phyloP scores from a whole-genome alignment of 1,140 invertebrate species.

The Aphaenogaster floridana region DNA sequence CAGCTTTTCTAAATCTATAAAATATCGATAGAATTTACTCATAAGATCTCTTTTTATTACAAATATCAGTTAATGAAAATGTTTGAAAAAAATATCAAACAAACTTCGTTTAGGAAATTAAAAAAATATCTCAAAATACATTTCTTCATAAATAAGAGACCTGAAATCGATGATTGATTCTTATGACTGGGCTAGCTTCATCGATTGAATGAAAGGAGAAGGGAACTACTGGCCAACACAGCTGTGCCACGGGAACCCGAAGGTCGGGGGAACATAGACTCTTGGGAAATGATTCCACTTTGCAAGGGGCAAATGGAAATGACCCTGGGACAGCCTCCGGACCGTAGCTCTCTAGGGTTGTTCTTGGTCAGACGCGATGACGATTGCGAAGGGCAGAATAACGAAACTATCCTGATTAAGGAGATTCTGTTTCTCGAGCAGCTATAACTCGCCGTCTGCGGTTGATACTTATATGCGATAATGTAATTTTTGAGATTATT shows the following conservation, averaged over 20 bases:
- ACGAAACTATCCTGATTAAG: constrained; percentile 71
- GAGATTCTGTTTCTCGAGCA: constrained; percentile 49
- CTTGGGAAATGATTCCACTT: constrained; percentile 86
- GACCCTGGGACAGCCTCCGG: constrained; percentile 81
- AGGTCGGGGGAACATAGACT: constrained; percentile 76
- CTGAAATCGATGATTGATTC: constrained; percentile 48
- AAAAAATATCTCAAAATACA: not conserved
- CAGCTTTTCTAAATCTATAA: not conserved
- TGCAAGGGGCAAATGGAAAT: constrained; percentile 86
- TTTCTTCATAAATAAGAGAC: constrained; percentile 1
- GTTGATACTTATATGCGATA: not conserved
- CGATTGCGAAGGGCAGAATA: constrained; percentile 70
- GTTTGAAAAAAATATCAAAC: not conserved
- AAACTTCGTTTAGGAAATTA: not conserved
- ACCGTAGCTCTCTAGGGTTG: constrained; percentile 78
- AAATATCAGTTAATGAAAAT: not conserved
- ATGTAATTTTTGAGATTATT: not conserved
- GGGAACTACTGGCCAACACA: constrained; percentile 63
- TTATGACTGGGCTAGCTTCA: constrained; percentile 15
- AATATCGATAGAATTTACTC: not conserved
- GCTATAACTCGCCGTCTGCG: constrained; percentile 13
- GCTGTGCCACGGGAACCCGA: constrained; percentile 75
- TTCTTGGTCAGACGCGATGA: constrained; percentile 83
- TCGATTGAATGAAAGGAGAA: constrained; percentile 62
- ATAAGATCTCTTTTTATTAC: not conserved